These are phyloP conservation scores for Laupala kohalensis DNA, from an alignment of 1,140 invertebrate species.

Conservation along the genomic window DNA sequence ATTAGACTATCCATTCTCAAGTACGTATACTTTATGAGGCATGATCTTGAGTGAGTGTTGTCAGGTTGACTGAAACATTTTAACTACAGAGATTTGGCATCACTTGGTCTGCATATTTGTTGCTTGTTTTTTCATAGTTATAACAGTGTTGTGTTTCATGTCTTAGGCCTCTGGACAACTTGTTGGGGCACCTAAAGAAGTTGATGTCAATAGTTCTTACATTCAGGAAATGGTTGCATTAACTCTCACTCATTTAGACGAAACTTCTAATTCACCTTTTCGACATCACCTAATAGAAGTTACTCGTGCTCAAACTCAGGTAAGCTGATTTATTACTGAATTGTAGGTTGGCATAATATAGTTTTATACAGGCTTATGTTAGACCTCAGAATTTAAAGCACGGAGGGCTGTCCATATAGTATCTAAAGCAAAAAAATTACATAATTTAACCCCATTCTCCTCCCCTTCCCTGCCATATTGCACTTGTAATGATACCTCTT, in stretches of 20 bases:
- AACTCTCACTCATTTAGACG: constrained; percentile 16
- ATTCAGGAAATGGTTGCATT: constrained; percentile 4
- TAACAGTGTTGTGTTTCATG: not conserved
- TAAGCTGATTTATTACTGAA: not conserved
- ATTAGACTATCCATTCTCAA: too few relatives aligned
- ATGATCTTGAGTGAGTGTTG: too few relatives aligned
- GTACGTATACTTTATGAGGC: too few relatives aligned
- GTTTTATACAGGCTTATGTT: not conserved
- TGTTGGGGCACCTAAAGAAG: not conserved
- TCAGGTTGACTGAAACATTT: too few relatives aligned
- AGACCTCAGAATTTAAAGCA: not conserved
- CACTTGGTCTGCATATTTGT: not conserved
- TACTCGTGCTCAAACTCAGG: not conserved
- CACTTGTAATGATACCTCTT: too few relatives aligned
- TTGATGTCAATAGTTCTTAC: constrained; percentile 1
- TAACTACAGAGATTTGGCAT: not conserved
- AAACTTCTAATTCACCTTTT: constrained; percentile 18
- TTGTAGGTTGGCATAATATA: not conserved
- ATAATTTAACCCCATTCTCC: too few relatives aligned
- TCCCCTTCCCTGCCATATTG: too few relatives aligned
- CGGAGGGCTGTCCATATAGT: too few relatives aligned
- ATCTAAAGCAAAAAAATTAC: too few relatives aligned
- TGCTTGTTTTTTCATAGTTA: not conserved
- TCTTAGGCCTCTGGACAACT: not conserved
- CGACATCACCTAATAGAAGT: constrained; percentile 14